Evolutionary conservation across 2,888 invertebrate species (phyloP), one percentile per base, ranked within the genome.

Genomic region (Hirtodrosophila histrioides): DNA sequence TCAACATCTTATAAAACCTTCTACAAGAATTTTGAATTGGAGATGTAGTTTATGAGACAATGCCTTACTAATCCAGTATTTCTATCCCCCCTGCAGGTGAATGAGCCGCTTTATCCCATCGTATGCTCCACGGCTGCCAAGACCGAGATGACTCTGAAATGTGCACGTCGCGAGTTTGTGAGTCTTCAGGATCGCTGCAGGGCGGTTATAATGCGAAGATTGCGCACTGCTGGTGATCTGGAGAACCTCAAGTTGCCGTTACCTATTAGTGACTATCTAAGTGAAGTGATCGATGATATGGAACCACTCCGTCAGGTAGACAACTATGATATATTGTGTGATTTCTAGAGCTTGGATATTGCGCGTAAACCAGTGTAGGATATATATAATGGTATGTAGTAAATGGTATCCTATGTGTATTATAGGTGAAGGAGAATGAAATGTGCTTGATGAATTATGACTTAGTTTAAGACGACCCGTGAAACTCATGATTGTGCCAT

Each of bases 101-200:
- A 93, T 57, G 94, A 94, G 71, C 93, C 94, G 2, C 92, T 95
- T 2, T 95, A 93, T 88, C 95, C 95, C 0, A 93, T 95, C 58
- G 93, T 95, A 8, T 94, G 94, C 79, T 95, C 95, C 2, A 95
- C 95, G 0, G 95, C 95, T 0, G 95, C 95, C 12, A 95, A 95
- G 91, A 95, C 95, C 2, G 94, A 95, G 91, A 95, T 95, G 94
- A 93, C 94, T 0, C 89, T 95, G 12, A 93, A 93, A 31, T 91
- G 92, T 29, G 93, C 93, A 75, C 93, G 93, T 67, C 90, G 95
- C 39, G 94, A 94, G 82, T 95, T 94, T 87, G 93, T 93, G 1
- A 94, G 93, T 88, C 92, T 95, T 5, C 95, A 95, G 86, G 95
- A 95, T 90, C 92, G 95, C 37, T 94, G 94, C 88, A 92, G 94